These are phyloP conservation scores for Pteropus rufus DNA, from an alignment of 2,797 vertebrate genomes.

Conservation along the genomic window DNA sequence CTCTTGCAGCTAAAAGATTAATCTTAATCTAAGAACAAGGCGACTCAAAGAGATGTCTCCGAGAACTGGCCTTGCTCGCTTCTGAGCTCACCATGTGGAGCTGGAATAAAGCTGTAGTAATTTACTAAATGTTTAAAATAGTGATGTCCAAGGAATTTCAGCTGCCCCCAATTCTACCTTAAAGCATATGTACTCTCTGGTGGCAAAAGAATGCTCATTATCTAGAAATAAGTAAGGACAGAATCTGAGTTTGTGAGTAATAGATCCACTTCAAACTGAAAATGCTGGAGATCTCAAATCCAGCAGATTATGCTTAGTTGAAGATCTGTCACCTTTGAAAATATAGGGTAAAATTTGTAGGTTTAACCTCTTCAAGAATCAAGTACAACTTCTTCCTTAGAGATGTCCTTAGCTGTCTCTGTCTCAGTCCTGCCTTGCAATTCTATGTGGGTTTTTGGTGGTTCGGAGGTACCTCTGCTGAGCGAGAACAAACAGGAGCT, in stretches of 20 bases:
- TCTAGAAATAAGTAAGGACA: neutral
- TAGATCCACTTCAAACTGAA: neutral
- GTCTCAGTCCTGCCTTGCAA: neutral
- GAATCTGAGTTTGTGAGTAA: neutral
- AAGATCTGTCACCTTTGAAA: neutral
- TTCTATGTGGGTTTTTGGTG: neutral
- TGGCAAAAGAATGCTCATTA: neutral
- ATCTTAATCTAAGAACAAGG: neutral
- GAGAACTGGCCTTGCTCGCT: neutral
- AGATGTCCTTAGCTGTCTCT: neutral
- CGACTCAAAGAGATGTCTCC: neutral
- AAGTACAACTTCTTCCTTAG: neutral
- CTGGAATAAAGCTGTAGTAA: neutral
- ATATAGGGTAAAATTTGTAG: neutral
- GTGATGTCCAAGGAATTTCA: neutral
- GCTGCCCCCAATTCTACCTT: neutral
- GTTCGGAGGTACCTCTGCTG: neutral
- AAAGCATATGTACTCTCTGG: neutral
- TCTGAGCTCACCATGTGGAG: neutral
- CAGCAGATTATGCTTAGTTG: neutral
- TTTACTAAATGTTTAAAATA: slow-evolving; percentile 15
- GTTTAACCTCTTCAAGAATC: neutral
- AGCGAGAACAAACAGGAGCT: neutral
- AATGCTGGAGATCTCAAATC: neutral
- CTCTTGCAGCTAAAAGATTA: neutral